These are phyloP conservation scores for Ciona savignyi DNA, from an alignment of 23 tunicate species.

Conservation along the genomic window DNA sequence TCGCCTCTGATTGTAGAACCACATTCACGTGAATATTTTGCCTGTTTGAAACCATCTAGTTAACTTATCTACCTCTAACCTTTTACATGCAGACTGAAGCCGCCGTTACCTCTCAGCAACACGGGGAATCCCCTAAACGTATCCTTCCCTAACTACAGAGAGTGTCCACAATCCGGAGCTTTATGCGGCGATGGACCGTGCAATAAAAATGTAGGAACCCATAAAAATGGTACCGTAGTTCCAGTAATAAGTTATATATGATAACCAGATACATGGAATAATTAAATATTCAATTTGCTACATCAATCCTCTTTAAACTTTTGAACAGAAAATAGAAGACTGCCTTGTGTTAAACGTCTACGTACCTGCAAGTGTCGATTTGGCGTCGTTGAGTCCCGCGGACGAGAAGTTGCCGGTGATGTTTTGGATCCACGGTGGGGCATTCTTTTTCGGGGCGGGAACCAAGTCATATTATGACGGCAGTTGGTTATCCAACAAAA, in stretches of 20 bases:
- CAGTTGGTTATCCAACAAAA: constrained; percentile 42
- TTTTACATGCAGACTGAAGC: too few relatives aligned
- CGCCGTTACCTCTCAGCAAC: too few relatives aligned
- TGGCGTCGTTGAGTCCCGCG: background rate
- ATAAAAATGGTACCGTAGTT: too few relatives aligned
- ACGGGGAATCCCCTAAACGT: background rate
- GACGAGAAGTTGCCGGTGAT: constrained; percentile 49
- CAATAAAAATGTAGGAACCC: background rate
- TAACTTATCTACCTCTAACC: too few relatives aligned
- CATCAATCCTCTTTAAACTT: too few relatives aligned
- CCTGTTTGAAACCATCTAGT: too few relatives aligned
- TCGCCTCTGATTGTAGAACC: too few relatives aligned
- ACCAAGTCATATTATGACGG: constrained; percentile 24
- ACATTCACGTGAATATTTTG: too few relatives aligned
- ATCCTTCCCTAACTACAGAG: background rate
- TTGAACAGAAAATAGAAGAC: constrained; percentile 67
- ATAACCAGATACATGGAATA: too few relatives aligned
- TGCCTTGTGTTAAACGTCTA: constrained; percentile 60
- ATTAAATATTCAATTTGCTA: background rate
- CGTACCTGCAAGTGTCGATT: constrained; percentile 55
- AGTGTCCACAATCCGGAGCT: background rate
- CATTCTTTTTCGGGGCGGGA: constrained; percentile 51
- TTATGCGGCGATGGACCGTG: background rate
- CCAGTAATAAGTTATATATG: too few relatives aligned
- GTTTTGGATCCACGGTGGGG: constrained; percentile 91